A percentile compares a stretch with the other conserved stretches of the same genome.
Evolutionary conservation across 2,113 vertebrate species (phyloP).

Genomic region (Scortum barcoo): DNA sequence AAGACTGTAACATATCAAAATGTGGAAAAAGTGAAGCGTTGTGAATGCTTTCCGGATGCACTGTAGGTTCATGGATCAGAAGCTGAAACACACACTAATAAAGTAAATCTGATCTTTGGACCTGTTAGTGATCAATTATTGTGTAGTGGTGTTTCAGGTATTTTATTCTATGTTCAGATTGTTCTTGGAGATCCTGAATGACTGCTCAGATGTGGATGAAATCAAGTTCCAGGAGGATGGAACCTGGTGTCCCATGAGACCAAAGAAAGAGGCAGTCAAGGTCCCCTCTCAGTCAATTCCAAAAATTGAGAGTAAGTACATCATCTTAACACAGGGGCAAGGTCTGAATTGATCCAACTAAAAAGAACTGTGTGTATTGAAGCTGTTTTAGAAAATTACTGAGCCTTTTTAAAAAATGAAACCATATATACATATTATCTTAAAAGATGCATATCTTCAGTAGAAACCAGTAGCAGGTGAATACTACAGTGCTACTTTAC

Average conservation of each 20-base stretch:
- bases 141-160: accelerated
- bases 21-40: no score
- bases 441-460: background rate
- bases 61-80: background rate
- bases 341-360: background rate
- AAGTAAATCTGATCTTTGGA: background rate
- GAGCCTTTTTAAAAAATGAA: no score
- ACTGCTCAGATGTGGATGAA: constrained; percentile 96
- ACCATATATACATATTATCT: no score
- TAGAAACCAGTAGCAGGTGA: background rate
- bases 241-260: constrained; percentile 98
- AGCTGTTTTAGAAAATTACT: background rate
- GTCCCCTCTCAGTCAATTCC: constrained; percentile 87
- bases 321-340: background rate
- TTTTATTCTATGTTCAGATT: constrained; percentile 81
- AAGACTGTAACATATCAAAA: no score
- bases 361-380: no score
- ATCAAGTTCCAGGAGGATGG: constrained; percentile 98
- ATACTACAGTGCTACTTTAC: background rate
- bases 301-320: constrained; percentile 91
- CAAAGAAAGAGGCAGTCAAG: constrained; percentile 93
- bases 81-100: background rate
- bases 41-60: no score
- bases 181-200: constrained; percentile 97
- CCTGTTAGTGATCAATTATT: background rate